These are phyloP conservation scores for Mesorhabditis belari DNA, from an alignment of 2,888 invertebrate species.

Conservation along the genomic window DNA sequence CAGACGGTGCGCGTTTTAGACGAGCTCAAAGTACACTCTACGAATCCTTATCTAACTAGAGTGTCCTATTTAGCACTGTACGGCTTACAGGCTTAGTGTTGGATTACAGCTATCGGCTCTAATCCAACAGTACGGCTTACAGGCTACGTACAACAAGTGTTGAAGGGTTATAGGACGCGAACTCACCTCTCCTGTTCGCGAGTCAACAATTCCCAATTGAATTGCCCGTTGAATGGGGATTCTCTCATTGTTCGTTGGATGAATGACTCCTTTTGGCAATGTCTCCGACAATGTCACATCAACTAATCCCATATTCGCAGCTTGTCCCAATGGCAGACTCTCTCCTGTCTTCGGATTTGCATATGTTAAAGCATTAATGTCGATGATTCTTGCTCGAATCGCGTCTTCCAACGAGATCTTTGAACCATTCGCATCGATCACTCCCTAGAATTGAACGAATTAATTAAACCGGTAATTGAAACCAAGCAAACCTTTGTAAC, in stretches of 20 bases:
- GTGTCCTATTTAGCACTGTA: too few species aligned
- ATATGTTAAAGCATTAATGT: slow-evolving; percentile 55
- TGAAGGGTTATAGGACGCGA: too few species aligned
- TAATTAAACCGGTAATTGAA: not conserved
- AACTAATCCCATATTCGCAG: slow-evolving; percentile 52
- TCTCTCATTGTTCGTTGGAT: slow-evolving; percentile 50
- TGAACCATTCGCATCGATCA: slow-evolving; percentile 68
- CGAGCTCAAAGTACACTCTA: too few species aligned
- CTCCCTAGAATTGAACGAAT: slow-evolving; percentile 60
- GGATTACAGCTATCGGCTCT: too few species aligned
- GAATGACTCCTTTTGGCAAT: slow-evolving; percentile 48
- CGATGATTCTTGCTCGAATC: slow-evolving; percentile 71
- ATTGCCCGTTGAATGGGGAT: slow-evolving; percentile 60
- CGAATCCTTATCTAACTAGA: too few species aligned
- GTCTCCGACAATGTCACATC: slow-evolving; percentile 52
- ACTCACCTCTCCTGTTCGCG: slow-evolving; percentile 73
- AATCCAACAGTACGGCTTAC: too few species aligned
- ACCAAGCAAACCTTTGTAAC: slow-evolving; percentile 58
- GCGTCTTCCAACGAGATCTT: slow-evolving; percentile 78
- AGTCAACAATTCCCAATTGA: slow-evolving; percentile 75
- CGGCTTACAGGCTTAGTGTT: too few species aligned
- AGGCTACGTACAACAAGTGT: too few species aligned
- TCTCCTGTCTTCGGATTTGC: slow-evolving; percentile 40
- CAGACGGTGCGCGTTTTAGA: too few species aligned
- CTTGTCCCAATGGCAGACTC: slow-evolving; percentile 34